phyloP scores from a whole-genome alignment of 2,113 vertebrate genomes.

The Centropus bengalensis region DNA sequence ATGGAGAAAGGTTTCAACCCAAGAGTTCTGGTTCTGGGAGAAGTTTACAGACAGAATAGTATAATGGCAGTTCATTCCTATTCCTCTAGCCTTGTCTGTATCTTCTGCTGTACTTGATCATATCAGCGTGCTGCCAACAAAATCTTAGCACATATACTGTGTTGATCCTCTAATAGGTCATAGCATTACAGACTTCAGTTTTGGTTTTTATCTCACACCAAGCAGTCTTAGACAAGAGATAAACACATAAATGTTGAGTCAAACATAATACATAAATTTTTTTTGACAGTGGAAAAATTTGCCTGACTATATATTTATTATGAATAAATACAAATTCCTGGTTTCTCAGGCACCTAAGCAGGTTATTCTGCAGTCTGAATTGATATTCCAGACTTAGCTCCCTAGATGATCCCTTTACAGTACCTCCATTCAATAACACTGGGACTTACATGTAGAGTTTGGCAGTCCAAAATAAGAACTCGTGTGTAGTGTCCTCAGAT shows the following conservation, averaged over 20 bases:
- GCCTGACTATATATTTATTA: background rate
- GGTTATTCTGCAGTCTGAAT: background rate
- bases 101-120: background rate
- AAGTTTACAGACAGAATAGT: background rate
- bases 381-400: background rate
- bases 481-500: background rate
- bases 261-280: background rate
- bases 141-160: background rate
- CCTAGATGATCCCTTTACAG: background rate
- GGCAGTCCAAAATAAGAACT: background rate
- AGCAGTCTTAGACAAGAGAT: background rate
- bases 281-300: background rate
- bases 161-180: background rate
- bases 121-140: background rate
- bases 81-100: background rate
- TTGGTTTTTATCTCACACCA: background rate
- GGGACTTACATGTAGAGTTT: background rate
- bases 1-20: background rate
- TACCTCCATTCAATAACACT: background rate
- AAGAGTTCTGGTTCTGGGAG: background rate
- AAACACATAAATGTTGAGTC: background rate
- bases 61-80: fast-evolving
- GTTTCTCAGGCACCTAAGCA: background rate
- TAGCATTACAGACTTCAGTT: background rate
- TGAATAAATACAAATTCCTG: background rate